Evolutionary conservation across 2,797 vertebrate genomes (phyloP).

Genomic region (Diplodus puntazzo): DNA sequence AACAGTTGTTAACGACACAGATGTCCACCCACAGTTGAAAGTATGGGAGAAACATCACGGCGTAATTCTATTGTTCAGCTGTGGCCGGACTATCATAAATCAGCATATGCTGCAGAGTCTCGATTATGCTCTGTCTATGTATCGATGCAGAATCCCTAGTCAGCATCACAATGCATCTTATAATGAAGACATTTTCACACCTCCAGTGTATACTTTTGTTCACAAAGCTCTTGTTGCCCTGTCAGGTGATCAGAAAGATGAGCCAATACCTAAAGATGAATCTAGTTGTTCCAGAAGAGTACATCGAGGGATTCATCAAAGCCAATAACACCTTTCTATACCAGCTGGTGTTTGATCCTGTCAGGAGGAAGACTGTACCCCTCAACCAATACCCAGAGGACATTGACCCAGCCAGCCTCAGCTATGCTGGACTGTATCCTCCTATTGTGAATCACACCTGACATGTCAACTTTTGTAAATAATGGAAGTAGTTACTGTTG

Average conservation of each 20-base stretch:
- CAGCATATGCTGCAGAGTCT: too few species aligned
- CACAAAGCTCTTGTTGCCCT: neutral
- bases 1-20: too few species aligned
- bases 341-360: slow-evolving; percentile 96
- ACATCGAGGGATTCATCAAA: slow-evolving; percentile 91
- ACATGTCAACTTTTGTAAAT: neutral
- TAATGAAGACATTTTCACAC: too few species aligned
- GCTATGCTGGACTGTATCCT: slow-evolving; percentile 97
- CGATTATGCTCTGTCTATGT: too few species aligned
- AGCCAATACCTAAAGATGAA: slow-evolving; percentile 96
- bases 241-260: slow-evolving; percentile 96
- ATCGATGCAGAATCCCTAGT: too few species aligned
- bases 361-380: slow-evolving; percentile 90
- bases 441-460: slow-evolving; percentile 12
- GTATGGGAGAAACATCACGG: too few species aligned
- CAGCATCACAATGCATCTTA: too few species aligned
- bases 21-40: too few species aligned
- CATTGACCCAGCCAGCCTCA: slow-evolving; percentile 85
- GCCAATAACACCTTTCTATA: slow-evolving; percentile 98
- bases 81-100: too few species aligned
- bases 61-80: too few species aligned
- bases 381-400: slow-evolving; percentile 91
- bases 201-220: too few species aligned
- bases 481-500: neutral
- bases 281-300: slow-evolving; percentile 90